Base-by-base conservation (phyloP, 2,888 invertebrate genomes). In the Hemicrepidius hirtus region DNA sequence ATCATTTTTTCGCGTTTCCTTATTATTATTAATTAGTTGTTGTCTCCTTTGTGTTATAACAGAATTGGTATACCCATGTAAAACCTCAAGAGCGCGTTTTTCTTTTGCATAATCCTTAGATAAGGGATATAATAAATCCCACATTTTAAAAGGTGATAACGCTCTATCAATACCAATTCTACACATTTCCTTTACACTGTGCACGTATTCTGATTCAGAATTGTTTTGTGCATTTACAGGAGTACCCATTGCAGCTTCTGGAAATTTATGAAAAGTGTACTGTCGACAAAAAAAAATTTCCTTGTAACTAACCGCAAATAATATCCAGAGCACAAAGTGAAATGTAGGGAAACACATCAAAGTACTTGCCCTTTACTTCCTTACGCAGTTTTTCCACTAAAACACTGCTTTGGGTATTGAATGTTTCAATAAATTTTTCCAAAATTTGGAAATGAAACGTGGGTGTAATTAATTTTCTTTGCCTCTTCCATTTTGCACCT, bases 391-490 rank as follows among this genome's bases (percentile, higher is more conserved):
- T 73, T 9, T 67, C 21, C 9, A 76, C 24, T 12, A 79, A 53
- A 16, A 74, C 63, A 3, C 71, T 53, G 18, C 60, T 65, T 12
- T 69, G 49, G 10, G 41, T 53, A 18, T 77, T 53, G 59, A 78
- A 76, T 21, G 68, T 53, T 13, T 66, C 71, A n/a, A 77, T 59
- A 44, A 75, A 78, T 28, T 67, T 20, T 41, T 79, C 78, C 18
- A 79, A 53, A 66, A 79, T 77, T 74, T 73, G 62, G 24, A 94
- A 94, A 84, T 95, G 95, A 84, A 94, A 95, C 0, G 94, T 90
- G 0, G 94, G 94, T 0, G 94, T 94, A 60, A 95, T 85, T 74
- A 94, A 89, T 83, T 92, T 93, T 20, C 95, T 88, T 75, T 92
- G 89, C 0, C 84, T 85, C 76, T 88, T 89, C 95, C 95, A 95